phyloP scores from a whole-genome alignment of 1,140 invertebrate genomes.

The Pseudomyrmex gracilis region DNA sequence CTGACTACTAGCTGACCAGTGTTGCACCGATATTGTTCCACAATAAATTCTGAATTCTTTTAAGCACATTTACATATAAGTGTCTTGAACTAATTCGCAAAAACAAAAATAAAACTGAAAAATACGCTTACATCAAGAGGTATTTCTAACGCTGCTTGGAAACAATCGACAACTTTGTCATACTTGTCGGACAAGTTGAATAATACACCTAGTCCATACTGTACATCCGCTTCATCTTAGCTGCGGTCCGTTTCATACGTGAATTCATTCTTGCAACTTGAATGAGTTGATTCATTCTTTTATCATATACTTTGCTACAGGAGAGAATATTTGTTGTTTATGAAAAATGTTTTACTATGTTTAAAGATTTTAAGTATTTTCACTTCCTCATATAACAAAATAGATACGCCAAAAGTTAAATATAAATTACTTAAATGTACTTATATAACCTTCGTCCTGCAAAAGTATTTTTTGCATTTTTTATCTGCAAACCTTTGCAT shows the following conservation, averaged over 20 bases:
- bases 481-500: too few relatives aligned
- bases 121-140: constrained; percentile 89
- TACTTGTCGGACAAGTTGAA: constrained; percentile 98
- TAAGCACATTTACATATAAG: constrained; percentile 51
- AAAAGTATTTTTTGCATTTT: too few relatives aligned
- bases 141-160: constrained; percentile 94
- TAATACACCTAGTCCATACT: constrained; percentile 97
- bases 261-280: constrained; percentile 94
- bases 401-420: constrained; percentile 74
- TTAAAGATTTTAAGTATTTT: constrained; percentile 42
- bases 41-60: constrained; percentile 96
- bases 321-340: constrained; percentile 58
- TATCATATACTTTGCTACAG: constrained; percentile 87
- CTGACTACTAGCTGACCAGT: constrained; percentile 97
- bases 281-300: constrained; percentile 93
- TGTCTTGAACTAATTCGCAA: neutral
- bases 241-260: constrained; percentile 91
- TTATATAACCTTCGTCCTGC: too few relatives aligned
- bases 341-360: neutral
- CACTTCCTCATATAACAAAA: constrained; percentile 82
- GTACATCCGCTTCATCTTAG: constrained; percentile 97
- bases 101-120: constrained; percentile 30
- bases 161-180: constrained; percentile 98
- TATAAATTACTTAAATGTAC: too few relatives aligned
- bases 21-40: constrained; percentile 99